Base-by-base conservation (phyloP, 1,140 invertebrate genomes). In the Tenebrio molitor region DNA sequence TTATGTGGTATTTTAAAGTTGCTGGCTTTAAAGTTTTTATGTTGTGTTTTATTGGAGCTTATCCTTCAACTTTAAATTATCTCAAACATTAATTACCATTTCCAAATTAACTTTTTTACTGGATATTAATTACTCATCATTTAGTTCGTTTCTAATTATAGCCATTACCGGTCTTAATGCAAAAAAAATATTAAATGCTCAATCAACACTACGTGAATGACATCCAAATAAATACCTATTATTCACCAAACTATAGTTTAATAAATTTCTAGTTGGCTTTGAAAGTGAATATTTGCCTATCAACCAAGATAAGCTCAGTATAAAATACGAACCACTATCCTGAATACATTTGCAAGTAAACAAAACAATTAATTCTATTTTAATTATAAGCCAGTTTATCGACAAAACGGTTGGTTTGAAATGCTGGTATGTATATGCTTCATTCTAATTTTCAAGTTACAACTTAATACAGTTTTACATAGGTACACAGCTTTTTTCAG, bases 121-220 rank as follows among this genome's bases (percentile, higher is more conserved):
- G 64, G 64, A 66, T 66, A 66, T 66, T 66, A 66, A 66, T 66
- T 66, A 66, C 64, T 42, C 64, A 66, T 66, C 64, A 66, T 66
- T 66, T 66, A 44, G 64, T 66, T 39, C 21, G 64, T 66, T 66
- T 66, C 64, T 66, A 66, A 66, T 66, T 66, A 66, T 66, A 66
- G 50, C 21, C 50, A 58, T 58, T 23, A 58, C 23, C 21, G 50
- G 29, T 15, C 50, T 58, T 58, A 58, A 58, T 58, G 23, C 23
- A 29, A 29, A 15, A 58, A n/a, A 23, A 29, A 14, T 39, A 58
- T 58, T 58, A 58, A 58, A 58, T 14, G 6, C 36, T 4, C 23
- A 21, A 58, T 58, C 50, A 58, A 29, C 50, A 58, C 29, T 17
- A 58, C 8, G 25, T 29, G 25, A 29, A 29, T 8, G 25, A 29